Evolutionary conservation across 2,888 invertebrate genomes (phyloP).

Genomic region (Macrophya alboannulata): DNA sequence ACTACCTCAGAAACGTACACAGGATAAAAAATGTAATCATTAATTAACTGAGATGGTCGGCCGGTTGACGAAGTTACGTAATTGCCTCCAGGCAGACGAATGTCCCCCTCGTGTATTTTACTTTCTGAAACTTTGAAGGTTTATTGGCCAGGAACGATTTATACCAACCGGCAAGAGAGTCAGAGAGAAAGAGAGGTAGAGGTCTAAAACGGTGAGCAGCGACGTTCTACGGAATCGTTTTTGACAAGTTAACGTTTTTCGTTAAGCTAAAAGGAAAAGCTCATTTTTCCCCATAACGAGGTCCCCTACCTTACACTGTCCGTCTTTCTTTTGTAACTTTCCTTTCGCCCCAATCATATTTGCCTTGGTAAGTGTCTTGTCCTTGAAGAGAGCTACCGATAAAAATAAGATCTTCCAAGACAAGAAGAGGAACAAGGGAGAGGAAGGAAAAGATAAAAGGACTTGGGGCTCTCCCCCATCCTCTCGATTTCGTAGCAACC

Average conservation of each 20-base stretch:
- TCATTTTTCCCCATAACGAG: conserved; percentile 69
- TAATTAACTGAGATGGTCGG: conserved; percentile 42
- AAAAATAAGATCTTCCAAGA: conserved; percentile 46
- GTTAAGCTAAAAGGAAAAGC: conserved; percentile 63
- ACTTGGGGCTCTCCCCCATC: neutral
- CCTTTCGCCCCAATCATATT: conserved; percentile 66
- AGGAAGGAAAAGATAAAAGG: conserved; percentile 31
- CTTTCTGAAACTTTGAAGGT: conserved; percentile 36
- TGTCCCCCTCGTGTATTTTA: conserved; percentile 44
- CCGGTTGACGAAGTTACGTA: conserved; percentile 35
- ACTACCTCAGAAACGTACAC: neutral
- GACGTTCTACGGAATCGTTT: conserved; percentile 56
- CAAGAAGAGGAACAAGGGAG: conserved; percentile 52
- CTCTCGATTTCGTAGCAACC: conserved; percentile 56
- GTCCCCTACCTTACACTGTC: conserved; percentile 61
- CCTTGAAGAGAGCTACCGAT: conserved; percentile 41
- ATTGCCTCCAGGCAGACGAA: conserved; percentile 32
- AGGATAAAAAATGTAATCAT: neutral
- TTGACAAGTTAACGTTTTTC: conserved; percentile 70
- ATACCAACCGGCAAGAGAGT: neutral
- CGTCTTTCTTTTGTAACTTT: conserved; percentile 60
- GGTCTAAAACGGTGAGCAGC: neutral
- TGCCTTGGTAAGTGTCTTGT: conserved; percentile 58
- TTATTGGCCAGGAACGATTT: conserved; percentile 38
- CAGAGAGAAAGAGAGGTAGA: neutral